Evolutionary conservation across 2,113 vertebrate genomes (phyloP), one percentile per base, ranked within the genome.

Genomic region (Galeopterus variegatus): DNA sequence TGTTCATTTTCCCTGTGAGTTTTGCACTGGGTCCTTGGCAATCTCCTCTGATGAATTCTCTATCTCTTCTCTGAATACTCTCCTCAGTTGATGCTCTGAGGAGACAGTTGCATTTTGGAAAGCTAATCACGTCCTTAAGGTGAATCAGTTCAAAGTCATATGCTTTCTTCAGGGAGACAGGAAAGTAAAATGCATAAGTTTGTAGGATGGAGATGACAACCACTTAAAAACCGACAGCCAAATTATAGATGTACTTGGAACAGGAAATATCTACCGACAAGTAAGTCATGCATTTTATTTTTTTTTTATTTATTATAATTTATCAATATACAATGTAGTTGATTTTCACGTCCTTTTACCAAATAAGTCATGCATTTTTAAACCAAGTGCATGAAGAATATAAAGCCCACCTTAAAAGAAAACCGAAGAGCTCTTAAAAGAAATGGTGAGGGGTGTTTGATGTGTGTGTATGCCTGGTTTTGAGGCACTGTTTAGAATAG

Each of bases 111-210:
- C 62, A 79, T 24, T 97, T 92, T 65, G 17, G 45, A 73, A 97
- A 92, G 18, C 45, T 83, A 52, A 67, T 94, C 90, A 48, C 56
- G 58, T 76, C 52, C 31, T 95, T 54, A n/a, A 33, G 52, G 58
- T 52, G 36, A 94, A 60, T 77, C 52, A 31, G 65, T 89, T 90
- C 28, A 93, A 94, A 95, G 84, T 15, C 45, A 79, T 21, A 26
- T n/a, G 72, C 69, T 93, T 88, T 50, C 62, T 93, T 56, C 64
- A 83, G 69, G 28, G 54, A 93, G n/a, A 62, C 33, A 60, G 70
- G 64, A 33, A 83, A 56, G 58, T 60, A 75, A 95, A 97, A 96
- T 72, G 58, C 58, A 89, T 62, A 64, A 41, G 6, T 80, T 95
- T 92, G 19, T 21, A 70, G 75, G 17, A 72, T 33, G 62, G 58